Conservation (phyloP, 2,888 invertebrate genomes). For the Coelogynopora nodosa region DNA sequence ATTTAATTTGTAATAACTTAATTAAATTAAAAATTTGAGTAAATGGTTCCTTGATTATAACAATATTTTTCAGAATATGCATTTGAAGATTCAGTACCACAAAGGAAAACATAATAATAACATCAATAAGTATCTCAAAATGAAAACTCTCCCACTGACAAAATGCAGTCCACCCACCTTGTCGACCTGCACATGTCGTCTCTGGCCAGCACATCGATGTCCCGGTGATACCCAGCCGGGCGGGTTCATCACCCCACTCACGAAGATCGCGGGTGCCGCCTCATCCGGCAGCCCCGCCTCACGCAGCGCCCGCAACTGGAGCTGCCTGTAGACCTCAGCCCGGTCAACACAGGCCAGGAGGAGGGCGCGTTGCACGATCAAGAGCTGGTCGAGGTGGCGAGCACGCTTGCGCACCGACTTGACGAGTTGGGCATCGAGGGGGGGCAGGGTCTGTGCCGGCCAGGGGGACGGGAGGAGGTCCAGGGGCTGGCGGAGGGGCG, state of each 20-base stretch:
- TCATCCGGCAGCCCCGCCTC: constrained; percentile 89
- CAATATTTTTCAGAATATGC: no score
- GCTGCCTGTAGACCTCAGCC: constrained; percentile 73
- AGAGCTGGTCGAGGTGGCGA: constrained; percentile 21
- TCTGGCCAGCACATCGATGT: not conserved
- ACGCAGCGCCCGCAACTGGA: constrained; percentile 81
- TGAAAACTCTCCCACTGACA: no score
- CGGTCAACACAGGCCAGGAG: constrained; percentile 70
- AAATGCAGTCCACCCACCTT: no score
- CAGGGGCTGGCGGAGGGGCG: constrained; percentile 2
- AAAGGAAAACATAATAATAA: no score
- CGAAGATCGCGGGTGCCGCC: constrained; percentile 65
- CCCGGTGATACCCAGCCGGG: constrained; percentile 9
- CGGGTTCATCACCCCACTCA: not conserved
- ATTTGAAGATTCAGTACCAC: no score
- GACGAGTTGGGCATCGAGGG: not conserved
- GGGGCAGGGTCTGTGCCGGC: not conserved
- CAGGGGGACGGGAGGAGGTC: not conserved
- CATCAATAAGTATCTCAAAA: no score
- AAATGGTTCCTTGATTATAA: no score
- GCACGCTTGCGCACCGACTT: not conserved
- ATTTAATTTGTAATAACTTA: no score
- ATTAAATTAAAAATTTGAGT: no score
- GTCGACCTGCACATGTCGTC: no score
- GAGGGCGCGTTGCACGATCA: constrained; percentile 66